phyloP scores from a whole-genome alignment of 2,113 vertebrate genomes.

The Emydocephalus ijimae region DNA sequence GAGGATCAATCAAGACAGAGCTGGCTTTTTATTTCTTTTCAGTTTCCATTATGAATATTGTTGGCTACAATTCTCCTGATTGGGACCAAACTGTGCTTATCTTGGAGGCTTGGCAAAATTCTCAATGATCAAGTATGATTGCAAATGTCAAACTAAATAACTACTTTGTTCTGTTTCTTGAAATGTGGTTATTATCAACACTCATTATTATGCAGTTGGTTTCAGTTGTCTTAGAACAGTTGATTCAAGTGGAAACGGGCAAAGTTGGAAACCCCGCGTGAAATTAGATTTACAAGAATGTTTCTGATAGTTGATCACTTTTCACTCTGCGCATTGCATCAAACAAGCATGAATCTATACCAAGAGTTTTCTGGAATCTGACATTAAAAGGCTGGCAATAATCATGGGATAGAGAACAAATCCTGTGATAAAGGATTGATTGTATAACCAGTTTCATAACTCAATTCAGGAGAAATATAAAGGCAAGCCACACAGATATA shows the following conservation, averaged over 20 bases:
- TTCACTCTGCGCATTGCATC: neutral
- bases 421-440: neutral
- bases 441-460: neutral
- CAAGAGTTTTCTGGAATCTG: neutral
- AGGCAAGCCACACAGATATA: neutral
- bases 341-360: neutral
- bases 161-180: neutral
- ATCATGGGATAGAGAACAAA: neutral
- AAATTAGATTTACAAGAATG: neutral
- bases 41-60: neutral
- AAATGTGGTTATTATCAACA: neutral
- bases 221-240: neutral
- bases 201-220: neutral
- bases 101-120: neutral
- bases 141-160: neutral
- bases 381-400: neutral
- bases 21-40: constrained; percentile 11
- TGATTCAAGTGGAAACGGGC: neutral
- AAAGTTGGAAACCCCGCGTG: neutral
- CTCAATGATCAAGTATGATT: neutral
- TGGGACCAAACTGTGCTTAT: neutral
- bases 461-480: neutral
- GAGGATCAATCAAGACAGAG: neutral
- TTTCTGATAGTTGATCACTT: neutral
- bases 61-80: neutral